Evolutionary conservation across 2,888 invertebrate genomes (phyloP).

Genomic region (Brassicogethes aeneus): DNA sequence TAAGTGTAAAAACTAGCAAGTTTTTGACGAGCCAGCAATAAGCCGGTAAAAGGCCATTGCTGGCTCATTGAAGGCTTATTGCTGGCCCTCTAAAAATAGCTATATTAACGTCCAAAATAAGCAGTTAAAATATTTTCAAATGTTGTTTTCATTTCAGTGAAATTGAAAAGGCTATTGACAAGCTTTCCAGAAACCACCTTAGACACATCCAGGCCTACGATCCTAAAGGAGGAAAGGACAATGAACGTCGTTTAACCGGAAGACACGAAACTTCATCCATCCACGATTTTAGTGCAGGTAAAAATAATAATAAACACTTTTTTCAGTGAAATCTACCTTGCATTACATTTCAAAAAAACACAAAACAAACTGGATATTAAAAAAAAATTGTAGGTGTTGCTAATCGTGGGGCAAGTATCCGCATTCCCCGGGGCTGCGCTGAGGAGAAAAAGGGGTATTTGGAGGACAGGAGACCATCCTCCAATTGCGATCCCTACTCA

Average conservation of each 20-base stretch:
- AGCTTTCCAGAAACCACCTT: conserved; percentile 79
- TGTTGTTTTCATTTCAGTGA: neutral
- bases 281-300: conserved; percentile 64
- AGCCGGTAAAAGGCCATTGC: too few relatives aligned
- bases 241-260: conserved; percentile 87
- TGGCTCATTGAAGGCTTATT: too few relatives aligned
- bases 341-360: too few relatives aligned
- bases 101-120: too few relatives aligned
- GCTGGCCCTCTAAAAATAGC: too few relatives aligned
- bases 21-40: too few relatives aligned
- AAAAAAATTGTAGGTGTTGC: conserved; percentile 69
- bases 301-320: too few relatives aligned
- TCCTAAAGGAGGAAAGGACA: conserved; percentile 88
- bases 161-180: conserved; percentile 90
- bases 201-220: conserved; percentile 93
- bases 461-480: conserved; percentile 85
- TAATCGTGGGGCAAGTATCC: conserved; percentile 84
- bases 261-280: conserved; percentile 91
- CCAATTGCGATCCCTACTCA: conserved; percentile 84
- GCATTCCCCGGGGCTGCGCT: conserved; percentile 81
- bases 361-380: too few relatives aligned
- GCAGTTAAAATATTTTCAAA: neutral
- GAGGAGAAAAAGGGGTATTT: conserved; percentile 86
- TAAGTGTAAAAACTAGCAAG: too few relatives aligned
- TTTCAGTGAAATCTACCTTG: too few relatives aligned